phyloP scores from a whole-genome alignment of 2,888 invertebrate genomes.

The Caradrina kadenii region DNA sequence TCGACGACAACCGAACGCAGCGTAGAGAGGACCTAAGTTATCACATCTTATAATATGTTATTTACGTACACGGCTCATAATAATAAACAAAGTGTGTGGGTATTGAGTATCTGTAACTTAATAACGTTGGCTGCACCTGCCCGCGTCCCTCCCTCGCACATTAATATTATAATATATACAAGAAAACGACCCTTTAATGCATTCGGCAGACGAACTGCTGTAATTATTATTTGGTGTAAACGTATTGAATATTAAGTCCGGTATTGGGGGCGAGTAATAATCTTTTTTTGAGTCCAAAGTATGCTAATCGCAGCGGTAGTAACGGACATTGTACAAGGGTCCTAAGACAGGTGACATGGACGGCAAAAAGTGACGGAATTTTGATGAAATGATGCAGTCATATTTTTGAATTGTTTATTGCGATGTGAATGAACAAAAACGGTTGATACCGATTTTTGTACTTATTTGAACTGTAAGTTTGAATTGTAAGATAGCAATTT shows the following conservation, averaged over 20 bases:
- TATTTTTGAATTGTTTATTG: constrained; percentile 65
- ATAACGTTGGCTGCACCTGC: constrained; percentile 85
- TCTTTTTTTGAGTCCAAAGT: constrained; percentile 82
- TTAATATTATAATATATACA: constrained; percentile 87
- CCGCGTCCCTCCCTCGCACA: constrained; percentile 74
- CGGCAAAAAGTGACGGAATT: constrained; percentile 80
- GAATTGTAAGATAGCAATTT: background rate
- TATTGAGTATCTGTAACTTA: constrained; percentile 83
- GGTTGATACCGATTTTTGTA: constrained; percentile 39
- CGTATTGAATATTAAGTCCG: constrained; percentile 86
- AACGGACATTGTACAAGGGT: constrained; percentile 76
- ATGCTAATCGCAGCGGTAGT: constrained; percentile 81
- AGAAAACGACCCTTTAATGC: constrained; percentile 82
- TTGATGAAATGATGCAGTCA: constrained; percentile 75
- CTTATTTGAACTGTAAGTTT: constrained; percentile 8
- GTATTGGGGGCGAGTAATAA: constrained; percentile 81
- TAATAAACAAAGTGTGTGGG: constrained; percentile 78
- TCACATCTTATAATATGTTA: constrained; percentile 74
- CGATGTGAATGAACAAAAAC: constrained; percentile 46
- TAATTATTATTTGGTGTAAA: constrained; percentile 90
- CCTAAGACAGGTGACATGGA: constrained; percentile 78
- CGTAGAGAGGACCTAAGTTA: constrained; percentile 60
- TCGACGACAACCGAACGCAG: constrained; percentile 57
- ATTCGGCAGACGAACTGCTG: constrained; percentile 82
- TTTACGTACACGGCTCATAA: constrained; percentile 75